Evolutionary conservation across 2,888 invertebrate species (phyloP).

Genomic region (Drosophila bunnanda): DNA sequence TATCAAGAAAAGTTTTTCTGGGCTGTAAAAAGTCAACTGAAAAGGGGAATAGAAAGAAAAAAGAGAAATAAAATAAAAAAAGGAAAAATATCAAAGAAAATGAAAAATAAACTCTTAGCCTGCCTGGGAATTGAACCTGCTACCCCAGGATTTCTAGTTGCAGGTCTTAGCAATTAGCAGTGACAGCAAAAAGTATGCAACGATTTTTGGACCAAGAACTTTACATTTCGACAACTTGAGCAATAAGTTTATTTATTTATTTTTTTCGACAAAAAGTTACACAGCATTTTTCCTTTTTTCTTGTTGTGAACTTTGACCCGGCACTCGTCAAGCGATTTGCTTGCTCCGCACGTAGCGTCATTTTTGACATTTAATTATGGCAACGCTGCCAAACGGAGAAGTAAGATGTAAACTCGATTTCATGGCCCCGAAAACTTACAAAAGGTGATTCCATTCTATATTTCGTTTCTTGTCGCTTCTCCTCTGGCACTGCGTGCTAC

Average conservation of each 20-base stretch:
- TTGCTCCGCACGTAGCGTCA: conserved; percentile 80
- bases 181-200: conserved; percentile 33
- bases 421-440: conserved; percentile 55
- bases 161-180: conserved; percentile 2
- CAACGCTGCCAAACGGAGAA: conserved; percentile 40
- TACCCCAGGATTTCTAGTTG: background rate
- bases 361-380: conserved; percentile 84
- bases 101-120: background rate
- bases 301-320: conserved; percentile 54
- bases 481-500: conserved; percentile 48
- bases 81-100: background rate
- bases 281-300: conserved; percentile 31
- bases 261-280: conserved; percentile 41
- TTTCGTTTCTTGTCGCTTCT: conserved; percentile 38
- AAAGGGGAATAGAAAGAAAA: background rate
- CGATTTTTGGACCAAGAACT: background rate
- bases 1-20: conserved; percentile 34
- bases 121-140: conserved; percentile 16
- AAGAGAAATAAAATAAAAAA: background rate
- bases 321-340: conserved; percentile 57
- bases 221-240: conserved; percentile 3
- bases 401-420: conserved; percentile 76
- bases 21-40: background rate
- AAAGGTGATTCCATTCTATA: conserved; percentile 68
- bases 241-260: conserved; percentile 46